Percentiles rank a stretch among this genome's conserved stretches.
phyloP scores from a whole-genome alignment of 2,888 invertebrate species.

The Ornithoptera alexandrae region DNA sequence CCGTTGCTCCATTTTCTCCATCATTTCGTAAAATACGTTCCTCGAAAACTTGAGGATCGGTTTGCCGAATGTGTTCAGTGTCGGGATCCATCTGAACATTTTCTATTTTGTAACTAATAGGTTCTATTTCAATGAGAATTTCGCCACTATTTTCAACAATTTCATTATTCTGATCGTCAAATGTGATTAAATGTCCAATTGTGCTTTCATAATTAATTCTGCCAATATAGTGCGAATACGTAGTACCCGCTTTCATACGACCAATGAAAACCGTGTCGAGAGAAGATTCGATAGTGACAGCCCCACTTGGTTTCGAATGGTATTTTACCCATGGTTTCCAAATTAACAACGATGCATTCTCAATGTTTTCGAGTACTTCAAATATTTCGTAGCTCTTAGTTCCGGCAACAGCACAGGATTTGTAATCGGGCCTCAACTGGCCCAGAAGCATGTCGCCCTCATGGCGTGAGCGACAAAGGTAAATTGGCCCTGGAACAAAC shows the following conservation, averaged over 20 bases:
- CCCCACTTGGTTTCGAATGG: constrained; percentile 82
- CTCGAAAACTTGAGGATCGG: constrained; percentile 76
- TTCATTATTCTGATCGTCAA: constrained; percentile 82
- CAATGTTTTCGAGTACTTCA: constrained; percentile 88
- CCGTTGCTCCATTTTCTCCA: constrained; percentile 79
- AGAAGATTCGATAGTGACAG: constrained; percentile 80
- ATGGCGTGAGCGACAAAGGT: constrained; percentile 86
- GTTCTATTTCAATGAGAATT: constrained; percentile 89
- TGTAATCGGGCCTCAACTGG: constrained; percentile 80
- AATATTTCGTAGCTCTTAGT: constrained; percentile 81
- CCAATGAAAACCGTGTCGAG: constrained; percentile 65
- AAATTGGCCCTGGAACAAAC: constrained; percentile 74
- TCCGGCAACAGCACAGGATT: constrained; percentile 83
- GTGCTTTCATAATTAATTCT: constrained; percentile 83
- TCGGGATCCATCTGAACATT: constrained; percentile 80
- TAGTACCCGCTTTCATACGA: constrained; percentile 55
- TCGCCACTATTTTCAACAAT: constrained; percentile 83
- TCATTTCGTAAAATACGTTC: constrained; percentile 75
- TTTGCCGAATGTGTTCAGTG: constrained; percentile 72
- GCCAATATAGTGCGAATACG: constrained; percentile 83
- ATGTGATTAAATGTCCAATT: constrained; percentile 84
- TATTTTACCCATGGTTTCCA: constrained; percentile 90
- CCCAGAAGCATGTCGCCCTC: constrained; percentile 88
- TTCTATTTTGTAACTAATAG: constrained; percentile 86
- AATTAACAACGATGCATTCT: constrained; percentile 86